A percentile compares a stretch with the other conserved stretches of the same genome.
phyloP scores from a whole-genome alignment of 2,797 vertebrate species.

The Gambelia wislizenii region DNA sequence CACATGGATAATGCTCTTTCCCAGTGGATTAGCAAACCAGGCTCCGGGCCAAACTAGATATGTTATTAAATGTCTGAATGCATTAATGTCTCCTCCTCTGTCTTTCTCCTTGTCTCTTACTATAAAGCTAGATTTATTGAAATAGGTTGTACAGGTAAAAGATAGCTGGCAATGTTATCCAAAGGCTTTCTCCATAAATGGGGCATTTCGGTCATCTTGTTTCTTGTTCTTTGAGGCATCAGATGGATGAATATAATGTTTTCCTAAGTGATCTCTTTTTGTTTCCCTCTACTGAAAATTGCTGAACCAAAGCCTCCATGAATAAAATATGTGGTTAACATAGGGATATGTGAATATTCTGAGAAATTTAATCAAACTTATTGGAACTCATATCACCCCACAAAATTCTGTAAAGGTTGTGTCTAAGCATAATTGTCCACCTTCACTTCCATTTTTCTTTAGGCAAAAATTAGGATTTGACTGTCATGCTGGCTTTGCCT shows the following conservation, averaged over 20 bases:
- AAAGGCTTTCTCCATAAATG: background rate
- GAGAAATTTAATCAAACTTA: background rate
- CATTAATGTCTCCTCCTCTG: background rate
- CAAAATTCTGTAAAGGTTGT: background rate
- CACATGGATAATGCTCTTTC: background rate
- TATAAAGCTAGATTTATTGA: background rate
- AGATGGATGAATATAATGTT: background rate
- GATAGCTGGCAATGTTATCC: background rate
- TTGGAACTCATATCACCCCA: background rate
- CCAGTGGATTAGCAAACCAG: background rate
- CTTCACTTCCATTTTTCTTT: background rate
- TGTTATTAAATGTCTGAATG: background rate
- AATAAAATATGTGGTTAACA: too few relatives aligned
- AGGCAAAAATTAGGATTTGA: background rate
- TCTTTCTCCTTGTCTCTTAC: background rate
- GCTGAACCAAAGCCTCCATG: background rate
- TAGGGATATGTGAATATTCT: background rate
- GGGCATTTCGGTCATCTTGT: background rate
- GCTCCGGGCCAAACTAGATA: background rate
- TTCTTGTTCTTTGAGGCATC: background rate
- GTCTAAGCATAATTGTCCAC: background rate
- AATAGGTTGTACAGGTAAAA: background rate
- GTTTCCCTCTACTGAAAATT: background rate
- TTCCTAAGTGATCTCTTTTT: background rate
- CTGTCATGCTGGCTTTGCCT: background rate